Evolutionary conservation across 2,888 invertebrate genomes (phyloP).

Genomic region (Heteromurus nitidus): DNA sequence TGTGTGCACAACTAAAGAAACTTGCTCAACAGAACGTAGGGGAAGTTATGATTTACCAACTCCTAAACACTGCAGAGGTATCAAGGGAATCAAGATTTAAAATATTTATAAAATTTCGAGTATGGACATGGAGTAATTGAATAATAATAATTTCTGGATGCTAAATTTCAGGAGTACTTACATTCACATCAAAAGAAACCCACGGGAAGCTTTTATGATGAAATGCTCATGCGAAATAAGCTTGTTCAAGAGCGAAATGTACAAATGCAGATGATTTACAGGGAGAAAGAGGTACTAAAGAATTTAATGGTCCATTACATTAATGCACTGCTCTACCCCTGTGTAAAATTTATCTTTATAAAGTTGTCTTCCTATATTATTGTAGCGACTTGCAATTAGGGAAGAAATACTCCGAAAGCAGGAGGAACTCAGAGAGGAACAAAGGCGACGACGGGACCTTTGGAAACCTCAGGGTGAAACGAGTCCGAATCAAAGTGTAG

Average conservation of each 20-base stretch:
- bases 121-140: too few relatives aligned
- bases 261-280: conserved; percentile 77
- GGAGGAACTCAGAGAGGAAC: conserved; percentile 84
- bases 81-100: too few relatives aligned
- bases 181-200: conserved; percentile 88
- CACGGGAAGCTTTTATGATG: conserved; percentile 89
- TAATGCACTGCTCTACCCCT: background rate
- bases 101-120: too few relatives aligned
- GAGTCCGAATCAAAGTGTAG: conserved; percentile 47
- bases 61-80: conserved; percentile 86
- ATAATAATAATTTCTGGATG: too few relatives aligned
- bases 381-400: conserved; percentile 81
- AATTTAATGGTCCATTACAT: too few relatives aligned
- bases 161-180: conserved; percentile 83
- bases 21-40: conserved; percentile 81
- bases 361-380: background rate
- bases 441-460: conserved; percentile 76
- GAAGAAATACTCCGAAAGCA: conserved; percentile 87
- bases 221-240: conserved; percentile 87
- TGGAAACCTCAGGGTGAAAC: conserved; percentile 59
- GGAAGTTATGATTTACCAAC: conserved; percentile 90
- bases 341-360: conserved; percentile 25
- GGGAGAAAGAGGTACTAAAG: conserved; percentile 80
- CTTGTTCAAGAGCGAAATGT: conserved; percentile 80
- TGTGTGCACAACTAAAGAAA: conserved; percentile 80